Percentiles rank a stretch among this genome's conserved stretches.
Evolutionary conservation across 35 echinoderm and acorn worm species (phyloP).

Genomic region (Lytechinus pictus): DNA sequence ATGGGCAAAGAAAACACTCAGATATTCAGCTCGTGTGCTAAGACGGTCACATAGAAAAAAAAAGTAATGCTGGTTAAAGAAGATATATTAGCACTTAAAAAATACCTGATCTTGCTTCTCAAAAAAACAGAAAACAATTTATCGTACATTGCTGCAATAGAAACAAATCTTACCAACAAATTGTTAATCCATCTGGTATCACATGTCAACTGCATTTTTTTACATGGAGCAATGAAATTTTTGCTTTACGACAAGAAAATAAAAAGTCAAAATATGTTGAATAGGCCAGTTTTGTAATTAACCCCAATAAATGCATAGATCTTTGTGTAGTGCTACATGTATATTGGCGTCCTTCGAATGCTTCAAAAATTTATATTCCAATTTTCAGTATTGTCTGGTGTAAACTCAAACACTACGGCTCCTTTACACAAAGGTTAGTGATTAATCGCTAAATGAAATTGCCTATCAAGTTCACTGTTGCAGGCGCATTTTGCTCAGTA

Average conservation of each 20-base stretch:
- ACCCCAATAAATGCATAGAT: neutral
- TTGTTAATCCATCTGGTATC: neutral
- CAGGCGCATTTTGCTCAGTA: too few relatives aligned
- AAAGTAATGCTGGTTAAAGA: neutral
- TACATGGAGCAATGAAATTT: neutral
- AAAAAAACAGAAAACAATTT: neutral
- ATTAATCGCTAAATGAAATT: too few relatives aligned
- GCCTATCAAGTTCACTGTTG: too few relatives aligned
- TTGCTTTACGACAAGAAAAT: neutral
- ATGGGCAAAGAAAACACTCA: neutral
- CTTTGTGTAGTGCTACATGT: too few relatives aligned
- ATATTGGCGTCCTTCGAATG: too few relatives aligned
- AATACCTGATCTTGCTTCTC: conserved; percentile 15
- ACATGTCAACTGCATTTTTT: neutral
- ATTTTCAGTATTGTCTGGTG: too few relatives aligned
- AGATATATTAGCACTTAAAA: conserved; percentile 30
- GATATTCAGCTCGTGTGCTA: neutral
- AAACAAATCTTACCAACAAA: neutral
- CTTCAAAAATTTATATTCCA: too few relatives aligned
- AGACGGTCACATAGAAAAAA: neutral
- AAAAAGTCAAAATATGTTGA: neutral
- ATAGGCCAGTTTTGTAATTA: neutral
- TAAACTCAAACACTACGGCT: too few relatives aligned
- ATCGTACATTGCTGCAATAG: neutral
- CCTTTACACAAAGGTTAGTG: too few relatives aligned